Conservation (phyloP, 1,140 invertebrate genomes). For the Heliconius nattereri region DNA sequence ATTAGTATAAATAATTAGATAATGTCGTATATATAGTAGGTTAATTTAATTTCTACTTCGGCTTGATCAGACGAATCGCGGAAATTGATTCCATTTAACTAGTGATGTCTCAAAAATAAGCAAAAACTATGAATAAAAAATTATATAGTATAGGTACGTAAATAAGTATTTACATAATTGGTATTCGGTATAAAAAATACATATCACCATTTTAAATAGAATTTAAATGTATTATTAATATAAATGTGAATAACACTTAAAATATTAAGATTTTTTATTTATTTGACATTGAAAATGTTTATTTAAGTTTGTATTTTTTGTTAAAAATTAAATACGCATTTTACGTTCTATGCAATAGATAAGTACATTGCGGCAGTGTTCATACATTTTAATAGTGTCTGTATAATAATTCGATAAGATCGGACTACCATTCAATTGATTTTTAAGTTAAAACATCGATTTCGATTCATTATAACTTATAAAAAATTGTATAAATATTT, state of each 20-base stretch:
- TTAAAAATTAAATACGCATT: neutral
- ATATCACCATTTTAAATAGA: neutral
- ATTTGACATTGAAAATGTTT: slow-evolving; percentile 1
- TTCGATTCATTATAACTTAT: too few species aligned
- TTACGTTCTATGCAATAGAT: neutral
- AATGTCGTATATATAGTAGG: too few species aligned
- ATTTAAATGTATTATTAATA: neutral
- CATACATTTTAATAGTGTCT: slow-evolving; percentile 3
- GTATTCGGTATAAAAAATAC: neutral
- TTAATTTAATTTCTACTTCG: too few species aligned
- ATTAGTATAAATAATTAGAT: too few species aligned
- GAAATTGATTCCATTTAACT: too few species aligned
- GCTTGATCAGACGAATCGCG: too few species aligned
- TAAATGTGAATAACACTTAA: neutral
- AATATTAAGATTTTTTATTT: neutral
- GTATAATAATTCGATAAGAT: neutral
- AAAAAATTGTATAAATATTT: too few species aligned
- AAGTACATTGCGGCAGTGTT: neutral
- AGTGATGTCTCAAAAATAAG: too few species aligned
- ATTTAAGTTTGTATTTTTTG: neutral
- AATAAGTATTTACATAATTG: neutral
- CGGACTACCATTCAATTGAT: neutral
- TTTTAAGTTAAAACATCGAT: too few species aligned
- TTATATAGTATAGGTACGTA: too few species aligned
- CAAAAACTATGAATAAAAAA: too few species aligned